Conservation (phyloP, 2,113 vertebrate genomes). For the Ammodramus savannarum region DNA sequence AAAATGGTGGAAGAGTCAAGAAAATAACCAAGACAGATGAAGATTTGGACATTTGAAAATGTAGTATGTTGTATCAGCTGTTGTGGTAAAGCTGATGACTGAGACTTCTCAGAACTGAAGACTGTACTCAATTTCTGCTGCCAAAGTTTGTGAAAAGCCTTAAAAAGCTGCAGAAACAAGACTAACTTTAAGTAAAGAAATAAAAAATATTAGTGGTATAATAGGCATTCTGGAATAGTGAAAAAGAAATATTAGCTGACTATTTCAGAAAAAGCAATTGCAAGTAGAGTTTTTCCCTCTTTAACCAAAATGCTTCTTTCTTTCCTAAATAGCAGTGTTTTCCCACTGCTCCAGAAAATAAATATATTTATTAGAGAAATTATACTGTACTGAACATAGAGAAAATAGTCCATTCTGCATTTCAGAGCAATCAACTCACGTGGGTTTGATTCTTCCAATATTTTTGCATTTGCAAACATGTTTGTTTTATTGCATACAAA, state of each 20-base stretch:
- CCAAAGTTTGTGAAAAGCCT: background rate
- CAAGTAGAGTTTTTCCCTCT: background rate
- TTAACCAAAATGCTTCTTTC: background rate
- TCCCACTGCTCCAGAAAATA: background rate
- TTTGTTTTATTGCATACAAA: background rate
- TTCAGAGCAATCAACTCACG: background rate
- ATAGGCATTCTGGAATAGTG: background rate
- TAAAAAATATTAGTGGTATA: background rate
- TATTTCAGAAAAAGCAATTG: background rate
- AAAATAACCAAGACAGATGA: background rate
- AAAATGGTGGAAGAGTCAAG: background rate
- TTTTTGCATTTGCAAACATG: background rate
- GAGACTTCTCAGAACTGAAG: background rate
- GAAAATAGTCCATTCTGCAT: background rate
- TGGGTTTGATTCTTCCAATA: background rate
- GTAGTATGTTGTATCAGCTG: background rate
- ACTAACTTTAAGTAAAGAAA: background rate
- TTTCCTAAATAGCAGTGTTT: background rate
- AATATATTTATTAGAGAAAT: background rate
- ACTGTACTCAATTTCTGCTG: background rate
- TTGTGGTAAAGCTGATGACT: background rate
- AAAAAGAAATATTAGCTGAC: background rate
- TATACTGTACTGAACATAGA: background rate
- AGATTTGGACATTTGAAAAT: background rate
- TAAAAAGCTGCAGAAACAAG: background rate